Evolutionary conservation across 2,113 vertebrate genomes (phyloP).

Genomic region (Bubo scandiacus): DNA sequence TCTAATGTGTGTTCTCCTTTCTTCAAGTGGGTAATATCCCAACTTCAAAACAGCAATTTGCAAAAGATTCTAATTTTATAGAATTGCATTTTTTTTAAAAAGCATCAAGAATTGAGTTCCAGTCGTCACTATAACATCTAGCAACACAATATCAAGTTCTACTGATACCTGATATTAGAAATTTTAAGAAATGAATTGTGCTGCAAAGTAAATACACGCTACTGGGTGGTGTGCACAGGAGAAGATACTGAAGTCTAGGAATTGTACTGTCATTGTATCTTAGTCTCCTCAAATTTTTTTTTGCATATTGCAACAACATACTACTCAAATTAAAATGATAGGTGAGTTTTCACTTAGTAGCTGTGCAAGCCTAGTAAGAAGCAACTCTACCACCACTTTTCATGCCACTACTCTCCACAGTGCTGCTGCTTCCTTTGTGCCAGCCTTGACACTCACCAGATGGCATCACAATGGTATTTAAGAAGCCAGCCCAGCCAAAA

Average conservation of each 20-base stretch:
- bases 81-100: not conserved
- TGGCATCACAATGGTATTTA: not conserved
- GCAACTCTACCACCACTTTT: not conserved
- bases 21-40: not conserved
- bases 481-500: not conserved
- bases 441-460: not conserved
- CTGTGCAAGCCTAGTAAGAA: not conserved
- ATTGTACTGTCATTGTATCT: not conserved
- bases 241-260: not conserved
- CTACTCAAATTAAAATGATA: not conserved
- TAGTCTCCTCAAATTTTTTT: not conserved
- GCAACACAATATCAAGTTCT: not conserved
- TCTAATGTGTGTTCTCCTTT: not conserved
- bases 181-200: not conserved
- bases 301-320: not conserved
- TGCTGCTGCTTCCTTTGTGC: not conserved
- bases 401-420: not conserved
- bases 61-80: not conserved
- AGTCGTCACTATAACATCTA: not conserved
- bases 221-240: rapidly evolving
- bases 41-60: not conserved
- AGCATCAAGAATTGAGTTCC: not conserved
- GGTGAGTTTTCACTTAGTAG: not conserved
- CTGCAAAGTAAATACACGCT: not conserved
- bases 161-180: not conserved